Base-by-base conservation (phyloP, 2,888 invertebrate species). In the Drosophila birchii region DNA sequence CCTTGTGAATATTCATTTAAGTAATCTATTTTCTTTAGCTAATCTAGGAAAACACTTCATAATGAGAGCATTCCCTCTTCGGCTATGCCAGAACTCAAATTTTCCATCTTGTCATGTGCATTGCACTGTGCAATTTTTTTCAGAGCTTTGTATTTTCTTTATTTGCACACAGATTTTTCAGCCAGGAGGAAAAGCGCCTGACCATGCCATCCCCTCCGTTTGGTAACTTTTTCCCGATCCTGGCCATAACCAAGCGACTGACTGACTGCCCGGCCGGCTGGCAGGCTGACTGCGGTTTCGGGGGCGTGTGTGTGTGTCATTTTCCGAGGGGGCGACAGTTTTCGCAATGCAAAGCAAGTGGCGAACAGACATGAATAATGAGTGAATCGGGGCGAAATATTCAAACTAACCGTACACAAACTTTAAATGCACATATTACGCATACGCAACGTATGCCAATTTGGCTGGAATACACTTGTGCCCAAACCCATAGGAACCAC, bases 361-460 rank as follows among this genome's bases (percentile, higher is more conserved):
- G 77, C 88, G 72, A 78, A 88, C 73, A 75, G 86, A 87, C 84
- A 87, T 89, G 82, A 89, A 89, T 85, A 88, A 85, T 88, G 89
- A 89, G 72, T 75, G 63, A 87, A 72, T 78, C 68, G 73, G 71
- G 75, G 73, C 66, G 75, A 59, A 55, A 56, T 70, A 56, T 74
- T 74, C 72, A 67, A 62, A 51, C 64, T 51, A 66, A 66, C 34
- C 51, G 43, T 67, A 66, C 29, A 67, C 43, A 51, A 67, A 67
- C 64, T 66, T 36, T 51, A 44, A 58, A 70, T 69, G 55, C 54
- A 66, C 54, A 74, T 55, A 61, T 80, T 67, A 68, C 73, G 69
- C 64, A 82, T 86, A 71, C 83, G 86, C 66, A 66, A 59, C 70
- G 66, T 82, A 75, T 62, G 62, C 69, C 70, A 58, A 69, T 69